Evolutionary conservation across 2,113 vertebrate species (phyloP), one percentile per base, ranked within the genome.

Genomic region (Blennius ocellaris): DNA sequence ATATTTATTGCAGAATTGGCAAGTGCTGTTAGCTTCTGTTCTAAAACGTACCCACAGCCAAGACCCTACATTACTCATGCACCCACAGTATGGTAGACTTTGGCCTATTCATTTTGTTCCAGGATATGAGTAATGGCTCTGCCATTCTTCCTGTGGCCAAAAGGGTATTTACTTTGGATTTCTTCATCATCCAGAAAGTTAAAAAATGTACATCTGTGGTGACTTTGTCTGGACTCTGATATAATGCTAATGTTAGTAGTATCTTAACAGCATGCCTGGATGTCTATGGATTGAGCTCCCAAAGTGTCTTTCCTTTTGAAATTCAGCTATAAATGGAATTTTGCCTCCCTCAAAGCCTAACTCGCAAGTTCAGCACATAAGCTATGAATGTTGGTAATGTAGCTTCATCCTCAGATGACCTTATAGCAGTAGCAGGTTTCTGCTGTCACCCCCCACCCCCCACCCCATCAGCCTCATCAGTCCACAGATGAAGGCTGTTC

Each of bases 1-100:
- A 83, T 93, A 92, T 90, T 92, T 94, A 88, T 82, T 73, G 84
- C 89, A 81, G 53, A 88, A 87, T 91, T 87, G 92, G 78, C 75
- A 93, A 85, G 39, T 5, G 65, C 11, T 60, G 71, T 78, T 78
- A 90, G 86, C 85, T 76, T 52, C 76, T 88, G 86, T 73, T 92
- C 73, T 74, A 67, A 88, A 91, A 86, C 45, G 9, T 81, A 90
- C 64, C 87, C 37, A 21, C 88, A 87, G 56, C 58, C 74, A 86
- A 71, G 69, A 81, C 73, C 86, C 87, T 48, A 76, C 81, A 82
- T 91, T 81, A 89, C 73, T 90, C 77, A 56, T 74, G 73, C 40
- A 48, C 37, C 14, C 69, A 15, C 90, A 80, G 80, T 86, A 40
- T 76, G 85, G 85, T 49, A 77, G 76, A 85, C 82, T 89, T 81